A percentile compares a stretch with the other conserved stretches of the same genome.
These are phyloP conservation scores for Calidris pugnax DNA, from an alignment of 2,113 vertebrate species.

Conservation along the genomic window DNA sequence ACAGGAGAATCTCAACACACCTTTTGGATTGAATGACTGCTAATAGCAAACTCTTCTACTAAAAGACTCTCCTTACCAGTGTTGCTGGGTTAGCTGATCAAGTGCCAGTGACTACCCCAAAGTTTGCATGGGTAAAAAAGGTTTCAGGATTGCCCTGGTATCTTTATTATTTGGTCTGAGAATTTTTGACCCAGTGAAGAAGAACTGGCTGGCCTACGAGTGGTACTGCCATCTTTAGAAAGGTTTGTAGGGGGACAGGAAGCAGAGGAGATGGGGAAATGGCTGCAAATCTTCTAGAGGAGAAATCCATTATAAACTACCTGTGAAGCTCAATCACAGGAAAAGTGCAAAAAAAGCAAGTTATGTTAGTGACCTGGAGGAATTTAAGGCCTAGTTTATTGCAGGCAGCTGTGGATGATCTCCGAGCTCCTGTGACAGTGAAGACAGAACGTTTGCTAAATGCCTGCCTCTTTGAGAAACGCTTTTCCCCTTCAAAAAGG, in stretches of 20 bases:
- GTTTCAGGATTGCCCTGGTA: neutral
- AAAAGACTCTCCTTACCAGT: neutral
- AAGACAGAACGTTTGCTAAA: neutral
- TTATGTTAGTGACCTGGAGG: neutral
- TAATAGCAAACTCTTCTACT: neutral
- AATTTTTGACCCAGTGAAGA: neutral
- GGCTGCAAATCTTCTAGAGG: neutral
- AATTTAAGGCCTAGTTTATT: neutral
- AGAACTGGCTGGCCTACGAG: neutral
- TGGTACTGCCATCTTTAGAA: neutral
- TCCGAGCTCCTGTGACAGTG: neutral
- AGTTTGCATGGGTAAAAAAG: neutral
- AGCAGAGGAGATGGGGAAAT: neutral
- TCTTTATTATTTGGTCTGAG: neutral
- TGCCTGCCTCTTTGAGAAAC: neutral
- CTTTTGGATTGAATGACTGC: neutral
- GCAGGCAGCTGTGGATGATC: neutral
- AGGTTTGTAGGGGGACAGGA: neutral
- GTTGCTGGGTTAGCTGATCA: neutral
- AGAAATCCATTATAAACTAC: neutral
- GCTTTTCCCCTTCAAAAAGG: neutral
- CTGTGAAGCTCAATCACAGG: neutral
- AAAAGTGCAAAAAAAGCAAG: neutral
- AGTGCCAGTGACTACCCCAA: accelerated
- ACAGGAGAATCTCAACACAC: neutral